Conservation (phyloP, 2,113 vertebrate species). For the Phrynosoma blainvillii region DNA sequence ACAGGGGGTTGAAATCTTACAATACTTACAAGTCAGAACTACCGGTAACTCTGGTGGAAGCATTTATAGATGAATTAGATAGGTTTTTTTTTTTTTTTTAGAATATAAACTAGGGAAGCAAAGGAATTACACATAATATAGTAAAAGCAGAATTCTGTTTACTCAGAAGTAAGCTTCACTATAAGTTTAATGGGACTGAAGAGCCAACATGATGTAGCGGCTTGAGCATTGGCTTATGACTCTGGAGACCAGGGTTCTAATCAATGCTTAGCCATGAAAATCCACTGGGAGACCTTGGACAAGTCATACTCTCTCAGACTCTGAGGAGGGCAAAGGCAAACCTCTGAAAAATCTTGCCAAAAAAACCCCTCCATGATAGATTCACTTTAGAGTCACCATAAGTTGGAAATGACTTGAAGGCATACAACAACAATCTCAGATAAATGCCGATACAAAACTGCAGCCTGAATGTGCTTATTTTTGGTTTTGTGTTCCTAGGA, state of each 20-base stretch:
- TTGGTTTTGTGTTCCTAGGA: not conserved
- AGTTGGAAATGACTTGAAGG: too few species aligned
- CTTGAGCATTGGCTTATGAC: not conserved
- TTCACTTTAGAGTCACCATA: too few species aligned
- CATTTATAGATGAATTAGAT: not conserved
- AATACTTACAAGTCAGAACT: conserved; percentile 36
- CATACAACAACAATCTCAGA: not conserved
- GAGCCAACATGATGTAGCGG: not conserved
- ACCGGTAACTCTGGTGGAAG: conserved; percentile 37
- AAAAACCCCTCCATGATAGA: too few species aligned
- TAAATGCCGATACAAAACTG: too few species aligned
- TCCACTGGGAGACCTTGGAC: not conserved
- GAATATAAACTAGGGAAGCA: not conserved
- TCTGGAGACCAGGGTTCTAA: not conserved
- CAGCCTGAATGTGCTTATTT: too few species aligned
- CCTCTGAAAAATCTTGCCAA: too few species aligned
- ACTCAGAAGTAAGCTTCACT: not conserved
- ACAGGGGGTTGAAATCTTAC: conserved; percentile 5
- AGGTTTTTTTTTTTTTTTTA: not conserved
- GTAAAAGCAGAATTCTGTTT: not conserved
- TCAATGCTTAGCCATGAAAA: not conserved
- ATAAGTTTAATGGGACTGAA: not conserved
- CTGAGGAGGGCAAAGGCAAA: too few species aligned
- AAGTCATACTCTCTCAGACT: too few species aligned
- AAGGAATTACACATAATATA: too few species aligned